These are phyloP conservation scores for Synchiropus splendidus DNA, from an alignment of 2,113 vertebrate species.

Conservation along the genomic window DNA sequence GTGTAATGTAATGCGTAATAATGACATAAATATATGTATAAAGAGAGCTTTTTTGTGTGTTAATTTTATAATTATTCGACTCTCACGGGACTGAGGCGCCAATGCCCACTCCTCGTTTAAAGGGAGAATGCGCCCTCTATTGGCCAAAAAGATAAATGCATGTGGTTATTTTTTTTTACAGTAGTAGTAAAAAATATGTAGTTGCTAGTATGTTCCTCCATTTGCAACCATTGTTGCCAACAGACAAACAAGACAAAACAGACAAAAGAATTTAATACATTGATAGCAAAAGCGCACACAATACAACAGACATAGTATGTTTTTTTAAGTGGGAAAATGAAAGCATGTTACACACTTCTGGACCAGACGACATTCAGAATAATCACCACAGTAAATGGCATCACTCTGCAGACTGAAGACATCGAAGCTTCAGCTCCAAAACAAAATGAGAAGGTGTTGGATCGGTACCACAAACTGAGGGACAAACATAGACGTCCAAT, in stretches of 20 bases:
- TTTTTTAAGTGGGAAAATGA: slow-evolving; percentile 35
- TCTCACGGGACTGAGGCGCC: not conserved
- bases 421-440: not conserved
- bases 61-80: too few relatives aligned
- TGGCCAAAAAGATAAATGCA: not conserved
- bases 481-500: too few relatives aligned
- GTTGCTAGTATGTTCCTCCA: too few relatives aligned
- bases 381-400: slow-evolving; percentile 15
- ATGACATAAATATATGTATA: too few relatives aligned
- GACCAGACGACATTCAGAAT: slow-evolving; percentile 44
- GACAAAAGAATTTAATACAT: slow-evolving; percentile 40
- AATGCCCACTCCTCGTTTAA: not conserved
- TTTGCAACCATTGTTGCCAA: too few relatives aligned
- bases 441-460: too few relatives aligned
- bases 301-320: slow-evolving; percentile 50
- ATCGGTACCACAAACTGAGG: too few relatives aligned
- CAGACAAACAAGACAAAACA: slow-evolving; percentile 1
- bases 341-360: slow-evolving; percentile 42
- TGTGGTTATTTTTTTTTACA: slow-evolving; percentile 1
- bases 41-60: too few relatives aligned
- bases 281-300: slow-evolving; percentile 56
- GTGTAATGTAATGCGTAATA: too few relatives aligned
- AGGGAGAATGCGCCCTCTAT: not conserved
- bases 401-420: slow-evolving; percentile 3
- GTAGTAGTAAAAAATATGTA: too few relatives aligned